Evolutionary conservation across 2,113 vertebrate genomes (phyloP).

Genomic region (Ibidorhyncha struthersii): DNA sequence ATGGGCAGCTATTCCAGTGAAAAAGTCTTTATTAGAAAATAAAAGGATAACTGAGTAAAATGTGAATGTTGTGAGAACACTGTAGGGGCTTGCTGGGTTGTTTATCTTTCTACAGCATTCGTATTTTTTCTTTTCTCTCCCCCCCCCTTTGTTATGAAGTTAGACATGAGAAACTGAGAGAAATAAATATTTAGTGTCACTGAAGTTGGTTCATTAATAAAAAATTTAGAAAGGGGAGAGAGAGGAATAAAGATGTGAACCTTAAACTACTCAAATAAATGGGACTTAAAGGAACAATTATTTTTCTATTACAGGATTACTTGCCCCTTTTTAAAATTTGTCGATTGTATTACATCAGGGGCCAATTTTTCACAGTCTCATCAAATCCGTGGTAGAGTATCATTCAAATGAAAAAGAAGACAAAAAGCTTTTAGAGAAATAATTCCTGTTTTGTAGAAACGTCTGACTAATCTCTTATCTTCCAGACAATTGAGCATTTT

Average conservation of each 20-base stretch:
- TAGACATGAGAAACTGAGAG: neutral
- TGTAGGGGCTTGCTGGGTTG: neutral
- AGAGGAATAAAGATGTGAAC: neutral
- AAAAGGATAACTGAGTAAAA: neutral
- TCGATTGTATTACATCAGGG: neutral
- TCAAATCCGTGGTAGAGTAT: neutral
- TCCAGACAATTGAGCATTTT: neutral
- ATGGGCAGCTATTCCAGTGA: neutral
- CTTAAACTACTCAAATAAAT: neutral
- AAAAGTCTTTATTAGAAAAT: neutral
- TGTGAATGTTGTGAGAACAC: neutral
- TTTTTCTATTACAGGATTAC: neutral
- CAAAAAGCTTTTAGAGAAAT: neutral
- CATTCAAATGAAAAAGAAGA: neutral
- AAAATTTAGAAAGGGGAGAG: neutral
- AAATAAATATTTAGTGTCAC: neutral
- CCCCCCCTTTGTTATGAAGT: rapidly evolving
- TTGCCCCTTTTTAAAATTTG: neutral
- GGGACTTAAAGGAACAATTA: neutral
- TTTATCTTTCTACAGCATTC: neutral
- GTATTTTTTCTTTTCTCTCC: neutral
- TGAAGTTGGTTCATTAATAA: neutral
- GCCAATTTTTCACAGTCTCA: neutral
- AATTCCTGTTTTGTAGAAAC: neutral
- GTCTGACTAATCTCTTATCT: neutral